phyloP scores from a whole-genome alignment of 2,113 vertebrate species.

The Platichthys flesus region DNA sequence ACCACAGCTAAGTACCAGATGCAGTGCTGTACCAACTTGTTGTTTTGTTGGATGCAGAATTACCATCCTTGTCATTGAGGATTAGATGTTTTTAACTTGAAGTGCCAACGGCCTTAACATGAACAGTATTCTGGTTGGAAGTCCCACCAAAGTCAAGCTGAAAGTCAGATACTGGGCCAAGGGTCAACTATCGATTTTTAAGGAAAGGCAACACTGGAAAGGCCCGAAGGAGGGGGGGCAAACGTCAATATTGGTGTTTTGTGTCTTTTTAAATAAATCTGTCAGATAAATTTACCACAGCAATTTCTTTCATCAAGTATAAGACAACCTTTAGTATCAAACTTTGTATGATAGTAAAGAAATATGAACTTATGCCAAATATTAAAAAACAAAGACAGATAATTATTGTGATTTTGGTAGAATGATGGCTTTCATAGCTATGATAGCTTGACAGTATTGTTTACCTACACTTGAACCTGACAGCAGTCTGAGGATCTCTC shows the following conservation, averaged over 20 bases:
- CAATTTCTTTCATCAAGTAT: neutral
- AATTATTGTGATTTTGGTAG: neutral
- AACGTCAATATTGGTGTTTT: conserved; percentile 55
- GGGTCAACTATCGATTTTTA: conserved; percentile 66
- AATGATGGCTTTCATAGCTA: neutral
- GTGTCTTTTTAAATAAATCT: conserved; percentile 52
- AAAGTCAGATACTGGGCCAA: conserved; percentile 63
- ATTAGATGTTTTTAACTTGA: conserved; percentile 11
- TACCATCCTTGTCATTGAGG: neutral
- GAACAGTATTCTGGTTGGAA: conserved; percentile 23
- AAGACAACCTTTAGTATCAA: conserved; percentile 2
- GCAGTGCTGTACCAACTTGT: neutral
- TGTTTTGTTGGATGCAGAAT: conserved; percentile 1
- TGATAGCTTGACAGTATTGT: neutral
- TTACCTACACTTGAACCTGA: neutral
- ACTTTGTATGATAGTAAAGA: neutral
- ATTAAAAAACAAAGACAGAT: neutral
- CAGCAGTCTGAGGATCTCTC: neutral
- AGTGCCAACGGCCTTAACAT: conserved; percentile 12
- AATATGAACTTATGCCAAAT: neutral
- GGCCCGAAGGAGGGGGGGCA: neutral
- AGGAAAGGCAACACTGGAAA: conserved; percentile 36
- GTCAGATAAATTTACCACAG: conserved; percentile 24
- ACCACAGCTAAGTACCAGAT: neutral
- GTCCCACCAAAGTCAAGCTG: conserved; percentile 54